Evolutionary conservation across 2,888 invertebrate species (phyloP).

Genomic region (Drosophila mayaguana): DNA sequence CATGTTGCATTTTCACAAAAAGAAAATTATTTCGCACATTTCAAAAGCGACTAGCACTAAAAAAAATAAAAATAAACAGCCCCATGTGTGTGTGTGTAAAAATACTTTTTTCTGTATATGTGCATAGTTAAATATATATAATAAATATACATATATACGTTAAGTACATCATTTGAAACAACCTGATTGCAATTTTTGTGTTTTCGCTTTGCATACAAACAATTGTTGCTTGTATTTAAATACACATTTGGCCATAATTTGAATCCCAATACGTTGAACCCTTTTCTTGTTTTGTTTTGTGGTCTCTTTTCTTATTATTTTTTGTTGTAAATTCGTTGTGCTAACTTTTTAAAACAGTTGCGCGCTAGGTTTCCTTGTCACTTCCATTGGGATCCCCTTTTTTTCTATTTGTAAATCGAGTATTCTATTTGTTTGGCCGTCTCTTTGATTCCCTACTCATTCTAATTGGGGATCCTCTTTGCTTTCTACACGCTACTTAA

Average conservation of each 20-base stretch:
- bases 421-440: not conserved
- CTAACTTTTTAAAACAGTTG: slow-evolving; percentile 26
- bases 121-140: slow-evolving; percentile 44
- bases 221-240: not conserved
- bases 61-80: slow-evolving; percentile 52
- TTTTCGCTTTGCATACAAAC: slow-evolving; percentile 8
- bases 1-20: slow-evolving; percentile 49
- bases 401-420: not conserved
- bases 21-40: slow-evolving; percentile 46
- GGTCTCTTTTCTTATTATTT: not conserved
- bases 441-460: not conserved
- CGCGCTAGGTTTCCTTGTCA: not conserved
- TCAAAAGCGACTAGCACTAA: slow-evolving; percentile 64
- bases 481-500: not conserved
- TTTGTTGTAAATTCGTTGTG: slow-evolving; percentile 71
- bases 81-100: slow-evolving; percentile 45
- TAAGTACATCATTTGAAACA: slow-evolving; percentile 64
- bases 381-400: not conserved
- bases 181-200: slow-evolving; percentile 63
- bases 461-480: too few species aligned
- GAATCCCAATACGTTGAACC: not conserved
- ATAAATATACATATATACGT: slow-evolving; percentile 23
- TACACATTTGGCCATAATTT: slow-evolving; percentile 23
- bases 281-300: not conserved
- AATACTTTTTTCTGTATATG: slow-evolving; percentile 37